These are phyloP conservation scores for Nebria brevicollis DNA, from an alignment of 2,888 invertebrate species.

Conservation along the genomic window DNA sequence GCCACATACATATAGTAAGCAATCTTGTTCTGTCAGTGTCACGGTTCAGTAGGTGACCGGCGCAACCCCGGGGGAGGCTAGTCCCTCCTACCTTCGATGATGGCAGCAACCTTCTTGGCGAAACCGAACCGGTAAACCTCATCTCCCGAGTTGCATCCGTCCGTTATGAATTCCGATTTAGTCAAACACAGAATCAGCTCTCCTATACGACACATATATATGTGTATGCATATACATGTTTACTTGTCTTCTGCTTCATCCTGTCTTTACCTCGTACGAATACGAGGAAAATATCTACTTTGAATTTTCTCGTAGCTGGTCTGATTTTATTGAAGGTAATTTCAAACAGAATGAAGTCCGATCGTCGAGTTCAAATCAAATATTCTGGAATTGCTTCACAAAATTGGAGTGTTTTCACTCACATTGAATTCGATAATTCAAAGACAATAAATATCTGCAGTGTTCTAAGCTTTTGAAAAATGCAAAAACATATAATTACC, in stretches of 20 bases:
- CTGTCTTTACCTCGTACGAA: background rate
- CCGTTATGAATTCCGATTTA: constrained; percentile 20
- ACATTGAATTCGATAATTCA: background rate
- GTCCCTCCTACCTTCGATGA: background rate
- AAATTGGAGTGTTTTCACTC: background rate
- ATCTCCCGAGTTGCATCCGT: constrained; percentile 9
- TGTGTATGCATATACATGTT: background rate
- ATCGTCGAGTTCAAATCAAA: background rate
- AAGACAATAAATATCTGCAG: background rate
- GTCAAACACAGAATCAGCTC: constrained; percentile 8
- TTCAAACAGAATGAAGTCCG: background rate
- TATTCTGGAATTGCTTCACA: background rate
- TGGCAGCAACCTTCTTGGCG: background rate
- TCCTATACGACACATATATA: background rate
- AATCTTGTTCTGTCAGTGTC: constrained; percentile 18
- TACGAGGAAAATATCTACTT: background rate
- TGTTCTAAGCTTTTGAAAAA: no score
- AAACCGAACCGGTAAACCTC: background rate
- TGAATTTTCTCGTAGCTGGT: background rate
- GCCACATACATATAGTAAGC: background rate
- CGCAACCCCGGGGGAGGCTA: constrained; percentile 4
- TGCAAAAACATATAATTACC: no score
- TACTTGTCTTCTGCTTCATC: background rate
- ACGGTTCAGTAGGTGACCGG: constrained; percentile 22
- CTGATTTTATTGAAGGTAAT: constrained; percentile 23